Conservation (phyloP, 30 jellyfish, hydroid and myxozoan species). For the Aurelia coerulea region DNA sequence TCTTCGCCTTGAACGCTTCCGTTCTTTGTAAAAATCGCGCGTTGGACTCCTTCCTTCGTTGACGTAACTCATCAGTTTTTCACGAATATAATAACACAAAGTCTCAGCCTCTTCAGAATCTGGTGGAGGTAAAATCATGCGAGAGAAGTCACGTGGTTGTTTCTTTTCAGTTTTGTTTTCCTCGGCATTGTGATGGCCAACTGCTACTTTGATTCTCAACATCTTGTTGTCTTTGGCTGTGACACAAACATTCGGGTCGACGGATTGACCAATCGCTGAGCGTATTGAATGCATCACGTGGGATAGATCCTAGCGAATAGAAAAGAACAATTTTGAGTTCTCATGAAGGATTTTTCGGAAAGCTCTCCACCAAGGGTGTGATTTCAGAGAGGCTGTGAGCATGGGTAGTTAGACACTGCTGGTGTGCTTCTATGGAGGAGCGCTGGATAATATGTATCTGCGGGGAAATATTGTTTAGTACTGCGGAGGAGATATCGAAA, state of each 20-base stretch:
- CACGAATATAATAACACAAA: conserved; percentile 69
- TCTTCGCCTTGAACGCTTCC: conserved; percentile 32
- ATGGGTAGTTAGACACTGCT: too few species aligned
- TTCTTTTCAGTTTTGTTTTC: conserved; percentile 7
- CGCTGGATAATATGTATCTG: too few species aligned
- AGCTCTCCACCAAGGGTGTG: too few species aligned
- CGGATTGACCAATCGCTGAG: conserved; percentile 46
- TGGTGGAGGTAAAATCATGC: conserved; percentile 88
- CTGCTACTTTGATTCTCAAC: conserved; percentile 55
- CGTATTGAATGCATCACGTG: conserved; percentile 55
- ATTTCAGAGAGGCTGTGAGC: too few species aligned
- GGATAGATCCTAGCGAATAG: conserved; percentile 27
- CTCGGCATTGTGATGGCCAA: conserved; percentile 3
- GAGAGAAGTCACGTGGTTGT: conserved; percentile 25
- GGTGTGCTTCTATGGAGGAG: too few species aligned
- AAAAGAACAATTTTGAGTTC: background rate
- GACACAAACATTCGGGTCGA: background rate
- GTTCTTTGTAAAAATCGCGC: conserved; percentile 30
- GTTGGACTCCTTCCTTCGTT: conserved; percentile 33
- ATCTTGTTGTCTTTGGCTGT: conserved; percentile 33
- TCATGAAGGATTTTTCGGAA: too few species aligned
- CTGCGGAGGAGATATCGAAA: too few species aligned
- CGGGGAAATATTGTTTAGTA: too few species aligned
- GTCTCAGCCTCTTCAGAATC: conserved; percentile 85
- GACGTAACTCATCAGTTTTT: conserved; percentile 40